phyloP scores from a whole-genome alignment of 2,888 invertebrate genomes.

The Linnaemya tessellans region DNA sequence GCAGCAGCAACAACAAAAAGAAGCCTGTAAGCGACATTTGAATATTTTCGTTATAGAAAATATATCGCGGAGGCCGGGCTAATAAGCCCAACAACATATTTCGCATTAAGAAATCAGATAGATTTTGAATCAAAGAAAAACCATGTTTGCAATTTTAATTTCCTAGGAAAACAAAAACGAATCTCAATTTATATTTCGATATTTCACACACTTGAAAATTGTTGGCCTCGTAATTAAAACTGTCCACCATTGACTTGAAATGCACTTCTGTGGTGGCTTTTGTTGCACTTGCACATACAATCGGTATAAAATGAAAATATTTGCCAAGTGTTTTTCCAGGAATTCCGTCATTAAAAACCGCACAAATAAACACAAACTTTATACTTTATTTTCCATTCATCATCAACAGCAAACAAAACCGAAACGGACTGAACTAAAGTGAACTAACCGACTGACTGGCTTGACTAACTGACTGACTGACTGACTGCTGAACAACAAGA shows the following conservation, averaged over 20 bases:
- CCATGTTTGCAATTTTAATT: slow-evolving; percentile 4
- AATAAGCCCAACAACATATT: slow-evolving; percentile 21
- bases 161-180: background rate
- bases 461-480: background rate
- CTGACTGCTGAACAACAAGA: background rate
- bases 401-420: slow-evolving; percentile 13
- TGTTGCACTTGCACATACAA: slow-evolving; percentile 26
- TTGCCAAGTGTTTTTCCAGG: slow-evolving; percentile 79
- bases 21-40: slow-evolving; percentile 41
- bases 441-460: background rate
- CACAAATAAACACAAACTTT: slow-evolving; percentile 76
- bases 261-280: slow-evolving; percentile 24
- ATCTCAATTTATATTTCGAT: slow-evolving; percentile 4
- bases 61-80: slow-evolving; percentile 23
- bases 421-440: background rate
- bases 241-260: slow-evolving; percentile 35
- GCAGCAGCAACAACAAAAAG: background rate
- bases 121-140: background rate
- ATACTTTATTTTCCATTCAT: slow-evolving; percentile 21
- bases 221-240: slow-evolving; percentile 46
- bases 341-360: slow-evolving; percentile 77
- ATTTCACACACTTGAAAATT: slow-evolving; percentile 38
- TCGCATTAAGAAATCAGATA: slow-evolving; percentile 1
- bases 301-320: slow-evolving; percentile 65
- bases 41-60: slow-evolving; percentile 20